These are phyloP conservation scores for Macrotis lagotis DNA, from an alignment of 2,113 vertebrate species.

Conservation along the genomic window DNA sequence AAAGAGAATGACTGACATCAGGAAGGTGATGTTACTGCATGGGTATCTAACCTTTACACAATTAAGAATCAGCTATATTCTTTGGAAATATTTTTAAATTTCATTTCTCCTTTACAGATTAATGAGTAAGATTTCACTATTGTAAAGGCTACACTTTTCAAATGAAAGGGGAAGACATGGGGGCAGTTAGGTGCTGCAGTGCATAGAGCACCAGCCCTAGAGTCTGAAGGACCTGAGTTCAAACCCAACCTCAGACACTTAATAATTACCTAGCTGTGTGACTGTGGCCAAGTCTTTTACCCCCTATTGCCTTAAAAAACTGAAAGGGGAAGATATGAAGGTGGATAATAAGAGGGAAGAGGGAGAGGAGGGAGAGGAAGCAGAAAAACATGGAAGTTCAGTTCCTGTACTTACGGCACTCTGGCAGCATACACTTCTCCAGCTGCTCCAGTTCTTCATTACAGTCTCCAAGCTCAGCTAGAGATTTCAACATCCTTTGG, in stretches of 20 bases:
- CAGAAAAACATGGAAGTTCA: neutral
- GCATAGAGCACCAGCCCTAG: no score
- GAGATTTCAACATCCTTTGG: conserved; percentile 95
- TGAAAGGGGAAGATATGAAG: neutral
- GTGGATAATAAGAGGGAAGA: no score
- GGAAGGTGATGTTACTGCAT: neutral
- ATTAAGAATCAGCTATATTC: neutral
- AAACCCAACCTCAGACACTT: no score
- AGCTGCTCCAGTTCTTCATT: conserved; percentile 96
- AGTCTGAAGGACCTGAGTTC: no score
- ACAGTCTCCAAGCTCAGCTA: conserved; percentile 96
- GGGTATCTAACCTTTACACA: neutral
- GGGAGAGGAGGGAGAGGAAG: neutral
- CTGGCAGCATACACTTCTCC: conserved; percentile 98
- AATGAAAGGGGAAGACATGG: neutral
- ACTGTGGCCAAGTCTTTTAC: no score
- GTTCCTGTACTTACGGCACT: conserved; percentile 92
- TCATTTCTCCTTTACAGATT: neutral
- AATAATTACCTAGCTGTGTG: no score
- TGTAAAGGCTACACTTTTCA: neutral
- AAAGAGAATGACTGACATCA: neutral
- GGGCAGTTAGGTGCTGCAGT: no score
- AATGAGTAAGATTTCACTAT: neutral
- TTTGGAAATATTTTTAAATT: neutral
- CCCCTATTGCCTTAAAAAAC: no score